Base-by-base conservation (phyloP, 2,113 vertebrate genomes). In the Melanotaenia duboulayi region DNA sequence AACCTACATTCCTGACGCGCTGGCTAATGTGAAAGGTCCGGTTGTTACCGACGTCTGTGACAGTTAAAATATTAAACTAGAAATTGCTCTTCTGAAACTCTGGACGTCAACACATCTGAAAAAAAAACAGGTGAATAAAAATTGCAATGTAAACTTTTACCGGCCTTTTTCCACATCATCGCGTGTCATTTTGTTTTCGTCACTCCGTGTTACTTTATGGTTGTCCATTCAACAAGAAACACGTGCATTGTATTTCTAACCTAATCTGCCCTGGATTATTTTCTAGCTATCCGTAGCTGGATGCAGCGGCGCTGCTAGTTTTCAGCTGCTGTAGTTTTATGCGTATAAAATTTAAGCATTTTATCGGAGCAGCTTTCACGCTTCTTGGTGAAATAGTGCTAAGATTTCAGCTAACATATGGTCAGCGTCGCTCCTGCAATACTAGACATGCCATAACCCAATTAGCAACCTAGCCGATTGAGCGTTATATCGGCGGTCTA, bases 181-280 rank as follows among this genome's bases (percentile, higher is more conserved):
- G 50, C 7, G 4, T 13, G 17, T 17, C 25, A n/a, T 9, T n/a
- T 17, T 23, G 59, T 63, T 59, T 46, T 4, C 51, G 48, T 76
- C 60, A 89, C 85, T 86, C 88, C 70, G 81, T 64, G 90, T 71
- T 74, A 88, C 68, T 85, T 90, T 85, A 85, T 89, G 65, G 80
- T 85, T 75, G 85, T 75, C 87, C 90, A 76, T 12, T 65, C 71
- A 65, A 64, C 56, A 74, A 63, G 37, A 59, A 56, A 71, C 86
- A 80, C 84, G 79, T 88, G 87, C 77, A 46, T 80, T 81, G 64
- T 80, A 54, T 82, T 86, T 75, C 81, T 82, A 78, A 81, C 81
- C 71, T 81, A 68, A 90, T 79, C 81, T 69, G 40, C 55, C n/a
- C 69, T 39, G 84, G 84, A 88, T 88, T 87, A 87, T 62, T 71